phyloP scores from a whole-genome alignment of 2,888 invertebrate species.

The Drosophila mulleri region DNA sequence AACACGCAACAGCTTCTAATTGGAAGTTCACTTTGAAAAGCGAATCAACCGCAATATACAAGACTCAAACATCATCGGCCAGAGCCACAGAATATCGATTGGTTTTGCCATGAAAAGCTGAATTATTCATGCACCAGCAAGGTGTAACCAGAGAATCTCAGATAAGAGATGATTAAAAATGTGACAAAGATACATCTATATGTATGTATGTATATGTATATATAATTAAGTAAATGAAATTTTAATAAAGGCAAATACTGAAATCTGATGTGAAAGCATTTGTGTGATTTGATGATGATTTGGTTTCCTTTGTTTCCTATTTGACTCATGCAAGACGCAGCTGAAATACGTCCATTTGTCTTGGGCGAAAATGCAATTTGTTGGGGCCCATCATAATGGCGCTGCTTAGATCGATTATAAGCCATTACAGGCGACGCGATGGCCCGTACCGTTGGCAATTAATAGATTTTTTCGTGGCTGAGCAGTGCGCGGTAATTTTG shows the following conservation, averaged over 20 bases:
- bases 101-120: constrained; percentile 22
- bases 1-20: constrained; percentile 73
- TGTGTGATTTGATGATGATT: neutral
- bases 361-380: constrained; percentile 60
- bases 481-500: constrained; percentile 63
- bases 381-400: constrained; percentile 53
- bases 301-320: neutral
- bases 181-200: neutral
- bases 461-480: constrained; percentile 62
- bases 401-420: constrained; percentile 73
- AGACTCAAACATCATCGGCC: constrained; percentile 14
- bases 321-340: neutral
- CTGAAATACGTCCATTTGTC: constrained; percentile 56
- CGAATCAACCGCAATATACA: constrained; percentile 35
- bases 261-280: too few species aligned
- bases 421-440: constrained; percentile 58
- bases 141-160: neutral
- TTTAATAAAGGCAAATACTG: too few species aligned
- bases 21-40: constrained; percentile 59
- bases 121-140: constrained; percentile 6
- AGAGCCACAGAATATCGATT: constrained; percentile 50
- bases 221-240: too few species aligned
- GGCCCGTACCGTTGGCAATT: constrained; percentile 57
- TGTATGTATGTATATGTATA: too few species aligned
- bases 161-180: neutral